Evolutionary conservation across 2,888 invertebrate species (phyloP), one percentile per base, ranked within the genome.

Genomic region (Chrysina gloriosa): DNA sequence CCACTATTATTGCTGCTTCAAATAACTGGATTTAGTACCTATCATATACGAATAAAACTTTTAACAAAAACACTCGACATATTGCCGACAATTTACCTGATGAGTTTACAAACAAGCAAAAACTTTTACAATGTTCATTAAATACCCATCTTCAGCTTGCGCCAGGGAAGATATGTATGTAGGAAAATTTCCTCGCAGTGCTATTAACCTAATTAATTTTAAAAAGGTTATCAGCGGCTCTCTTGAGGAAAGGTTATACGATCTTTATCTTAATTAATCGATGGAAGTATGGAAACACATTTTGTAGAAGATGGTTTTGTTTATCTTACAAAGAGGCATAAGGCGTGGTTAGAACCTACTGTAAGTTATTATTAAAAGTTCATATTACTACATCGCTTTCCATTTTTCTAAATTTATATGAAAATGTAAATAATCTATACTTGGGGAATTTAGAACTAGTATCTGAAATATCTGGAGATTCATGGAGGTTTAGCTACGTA

Each of bases 141-240:
- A 42, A 42, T 42, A 16, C 19, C 7, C 42, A 42, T 42, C 16
- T 42, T 42, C 16, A 16, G 5, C 19, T 1, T 14, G 7, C 14
- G 19, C 16, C 7, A 42, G 42, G 16, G 42, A 14, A 42, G 19
- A 5, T 16, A 19, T 14, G 19, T 42, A 42, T n/a, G n/a, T n/a
- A n/a, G n/a, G n/a, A 42, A 36, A 42, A 14, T 42, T 42, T 42
- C 19, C 16, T 42, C 19, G 16, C 14, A 7, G 19, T 4, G 19
- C 42, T 14, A 42, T 42, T 42, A 42, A 42, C 42, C 42, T 42
- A 42, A 42, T 42, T 42, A 42, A 42, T 42, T 42, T 6, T 11
- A 42, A 16, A 42, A 42, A 16, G 42, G 42, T 19, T 42, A 42
- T 19, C 16, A 19, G 42, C 7, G 3, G 19, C 42, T 42, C 42